Percentiles rank a stretch among this genome's conserved stretches.
Evolutionary conservation across 2,113 vertebrate genomes (phyloP).

Genomic region (Oriolus oriolus): DNA sequence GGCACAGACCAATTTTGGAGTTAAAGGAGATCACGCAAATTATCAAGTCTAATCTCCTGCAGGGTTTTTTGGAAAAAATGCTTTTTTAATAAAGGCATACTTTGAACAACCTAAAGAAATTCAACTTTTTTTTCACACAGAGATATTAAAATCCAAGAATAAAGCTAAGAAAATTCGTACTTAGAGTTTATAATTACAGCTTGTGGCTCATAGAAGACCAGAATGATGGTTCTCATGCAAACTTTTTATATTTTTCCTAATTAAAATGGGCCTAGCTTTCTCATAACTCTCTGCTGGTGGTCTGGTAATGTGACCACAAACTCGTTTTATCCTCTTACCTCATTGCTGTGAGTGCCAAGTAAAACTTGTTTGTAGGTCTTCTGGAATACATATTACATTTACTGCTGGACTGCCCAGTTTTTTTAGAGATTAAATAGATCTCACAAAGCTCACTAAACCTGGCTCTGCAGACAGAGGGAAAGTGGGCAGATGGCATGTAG

Average conservation of each 20-base stretch:
- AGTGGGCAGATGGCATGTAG: not conserved
- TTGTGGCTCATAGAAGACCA: not conserved
- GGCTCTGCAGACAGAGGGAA: not conserved
- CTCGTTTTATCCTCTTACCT: slow-evolving; percentile 61
- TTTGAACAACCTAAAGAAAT: not conserved
- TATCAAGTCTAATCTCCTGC: not conserved
- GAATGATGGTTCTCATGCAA: slow-evolving; percentile 1
- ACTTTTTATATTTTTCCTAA: slow-evolving; percentile 26
- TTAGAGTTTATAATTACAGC: not conserved
- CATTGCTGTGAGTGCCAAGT: slow-evolving; percentile 47
- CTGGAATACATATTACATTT: slow-evolving; percentile 39
- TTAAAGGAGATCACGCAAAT: not conserved
- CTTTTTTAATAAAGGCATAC: not conserved
- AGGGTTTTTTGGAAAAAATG: not conserved
- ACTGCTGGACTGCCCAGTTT: slow-evolving; percentile 16
- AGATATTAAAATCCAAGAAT: not conserved
- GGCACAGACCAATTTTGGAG: not conserved
- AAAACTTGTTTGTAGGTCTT: slow-evolving; percentile 47
- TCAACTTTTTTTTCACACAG: not conserved
- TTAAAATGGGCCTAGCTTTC: slow-evolving; percentile 13
- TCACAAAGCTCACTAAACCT: slow-evolving; percentile 12
- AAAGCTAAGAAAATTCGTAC: slow-evolving; percentile 1
- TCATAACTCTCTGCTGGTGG: slow-evolving; percentile 41
- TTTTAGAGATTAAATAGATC: slow-evolving; percentile 14
- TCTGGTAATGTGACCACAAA: slow-evolving; percentile 49